Evolutionary conservation across 2,113 vertebrate genomes (phyloP).

Genomic region (Petrocephalus microphthalmus): DNA sequence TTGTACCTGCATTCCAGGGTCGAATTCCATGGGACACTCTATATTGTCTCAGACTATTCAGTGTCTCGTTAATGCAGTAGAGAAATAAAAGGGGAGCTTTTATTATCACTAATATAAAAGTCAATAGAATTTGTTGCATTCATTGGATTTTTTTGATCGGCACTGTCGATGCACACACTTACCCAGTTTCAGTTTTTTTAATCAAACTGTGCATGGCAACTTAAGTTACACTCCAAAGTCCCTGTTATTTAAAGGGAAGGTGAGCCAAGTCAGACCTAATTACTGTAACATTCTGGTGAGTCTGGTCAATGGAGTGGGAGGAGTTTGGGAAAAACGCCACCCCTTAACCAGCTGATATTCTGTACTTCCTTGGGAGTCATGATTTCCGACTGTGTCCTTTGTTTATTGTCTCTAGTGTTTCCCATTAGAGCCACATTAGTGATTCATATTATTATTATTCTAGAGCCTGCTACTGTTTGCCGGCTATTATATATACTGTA

Average conservation of each 20-base stretch:
- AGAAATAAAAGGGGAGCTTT: background rate
- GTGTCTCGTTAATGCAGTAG: background rate
- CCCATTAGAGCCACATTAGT: background rate
- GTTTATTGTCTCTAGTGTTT: background rate
- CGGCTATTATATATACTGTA: too few relatives aligned
- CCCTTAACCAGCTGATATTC: background rate
- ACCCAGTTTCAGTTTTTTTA: background rate
- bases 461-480: background rate
- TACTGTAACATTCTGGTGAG: background rate
- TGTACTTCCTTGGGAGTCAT: background rate
- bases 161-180: background rate
- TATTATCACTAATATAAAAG: background rate
- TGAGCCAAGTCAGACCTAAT: background rate
- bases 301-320: background rate
- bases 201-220: background rate
- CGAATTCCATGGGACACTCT: background rate
- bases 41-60: background rate
- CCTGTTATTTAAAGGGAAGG: slow-evolving; percentile 22
- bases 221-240: background rate
- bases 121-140: background rate
- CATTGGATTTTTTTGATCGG: background rate
- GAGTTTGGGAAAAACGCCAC: background rate
- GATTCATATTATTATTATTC: background rate
- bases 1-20: background rate
- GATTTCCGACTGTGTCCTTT: background rate